These are phyloP conservation scores for Myrmecophaga tridactyla DNA, from an alignment of 2,113 vertebrate genomes.

Conservation along the genomic window DNA sequence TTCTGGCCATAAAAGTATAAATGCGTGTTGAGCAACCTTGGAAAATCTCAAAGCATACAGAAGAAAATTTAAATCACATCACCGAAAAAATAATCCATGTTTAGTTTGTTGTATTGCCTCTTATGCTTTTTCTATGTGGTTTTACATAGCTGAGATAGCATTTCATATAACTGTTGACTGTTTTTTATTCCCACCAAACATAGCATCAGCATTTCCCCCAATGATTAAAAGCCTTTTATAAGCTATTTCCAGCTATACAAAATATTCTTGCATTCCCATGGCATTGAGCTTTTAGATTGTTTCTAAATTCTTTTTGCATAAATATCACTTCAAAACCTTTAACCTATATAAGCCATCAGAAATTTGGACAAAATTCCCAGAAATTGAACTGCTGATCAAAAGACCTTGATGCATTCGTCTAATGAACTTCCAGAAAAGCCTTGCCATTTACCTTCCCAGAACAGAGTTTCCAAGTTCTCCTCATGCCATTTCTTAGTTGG, in stretches of 20 bases:
- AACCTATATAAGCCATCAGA: neutral
- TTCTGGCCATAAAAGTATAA: neutral
- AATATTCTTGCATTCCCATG: neutral
- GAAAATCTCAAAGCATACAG: neutral
- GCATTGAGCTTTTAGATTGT: neutral
- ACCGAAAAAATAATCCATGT: neutral
- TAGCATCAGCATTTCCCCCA: neutral
- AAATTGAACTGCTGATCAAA: neutral
- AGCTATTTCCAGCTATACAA: neutral
- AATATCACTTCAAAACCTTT: constrained; percentile 7
- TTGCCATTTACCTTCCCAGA: fast-evolving
- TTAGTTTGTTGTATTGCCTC: neutral
- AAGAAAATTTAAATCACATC: neutral
- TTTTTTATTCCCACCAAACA: neutral
- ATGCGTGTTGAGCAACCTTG: neutral
- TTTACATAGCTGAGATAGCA: too few species aligned
- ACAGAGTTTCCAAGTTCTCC: neutral
- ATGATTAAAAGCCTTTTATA: neutral
- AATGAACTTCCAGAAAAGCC: neutral
- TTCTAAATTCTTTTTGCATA: neutral
- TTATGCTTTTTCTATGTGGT: neutral
- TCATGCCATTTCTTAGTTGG: neutral
- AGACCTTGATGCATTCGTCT: neutral
- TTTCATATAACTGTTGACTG: fast-evolving
- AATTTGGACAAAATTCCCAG: neutral